Evolutionary conservation across 2,888 invertebrate species (phyloP), one percentile per base, ranked within the genome.

Genomic region (Melitaea athalia): DNA sequence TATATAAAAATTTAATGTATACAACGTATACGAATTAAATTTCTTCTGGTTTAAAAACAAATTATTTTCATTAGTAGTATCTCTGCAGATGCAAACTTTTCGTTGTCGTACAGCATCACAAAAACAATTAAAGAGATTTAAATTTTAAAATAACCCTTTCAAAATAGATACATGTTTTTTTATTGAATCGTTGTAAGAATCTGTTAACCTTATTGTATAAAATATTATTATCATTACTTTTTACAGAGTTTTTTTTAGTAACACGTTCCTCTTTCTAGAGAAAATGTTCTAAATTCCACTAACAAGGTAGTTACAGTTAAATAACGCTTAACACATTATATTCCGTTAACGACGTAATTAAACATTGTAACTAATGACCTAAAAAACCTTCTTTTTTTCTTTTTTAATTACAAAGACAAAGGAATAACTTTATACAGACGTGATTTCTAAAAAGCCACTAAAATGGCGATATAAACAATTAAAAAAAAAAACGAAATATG

Each of bases 401-500:
- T 55, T 55, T 55, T 17, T 17, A 52, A 33, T 55, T 42, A 57
- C 57, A 11, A 42, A 68, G 61, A 70, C 64, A 70, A 70, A 64
- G 64, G 53, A 55, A 55, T 55, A 42, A 42, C 15, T 42, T 57
- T 42, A 57, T 11, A 38, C n/a, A 6, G 3, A 5, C n/a, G 53
- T 57, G 42, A 57, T 57, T 57, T 57, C 57, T 57, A 42, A 57
- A 57, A 6, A 15, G 57, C 57, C 17, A 57, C 42, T 57, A 57
- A 55, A 55, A 57, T 15, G 38, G 57, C 42, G 57, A 57, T 42
- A 57, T 8, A 15, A 11, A 57, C 42, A 38, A 57, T 57, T 57
- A 57, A 57, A 42, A 14, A 55, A 12, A n/a, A 57, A 42, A 57
- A 3, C 8, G 42, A 42, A 57, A 57, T 57, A 57, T 55, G n/a